Evolutionary conservation across 1,140 invertebrate species (phyloP).

Genomic region (Cephus cinctus): DNA sequence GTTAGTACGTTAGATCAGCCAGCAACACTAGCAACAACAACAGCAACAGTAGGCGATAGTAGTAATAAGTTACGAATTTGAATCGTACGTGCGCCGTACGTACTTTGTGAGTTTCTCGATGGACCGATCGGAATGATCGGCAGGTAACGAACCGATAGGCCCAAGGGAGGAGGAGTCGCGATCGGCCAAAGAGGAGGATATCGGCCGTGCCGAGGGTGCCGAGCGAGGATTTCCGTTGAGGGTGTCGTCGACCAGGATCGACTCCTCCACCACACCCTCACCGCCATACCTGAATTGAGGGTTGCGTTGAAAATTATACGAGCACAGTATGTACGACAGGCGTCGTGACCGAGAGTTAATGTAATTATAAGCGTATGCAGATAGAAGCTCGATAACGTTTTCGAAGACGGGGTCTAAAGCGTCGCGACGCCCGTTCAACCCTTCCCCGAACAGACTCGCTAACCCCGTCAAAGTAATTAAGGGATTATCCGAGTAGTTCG

Average conservation of each 20-base stretch:
- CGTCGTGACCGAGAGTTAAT: too few species aligned
- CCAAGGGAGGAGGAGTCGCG: too few species aligned
- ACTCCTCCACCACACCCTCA: constrained; percentile 43
- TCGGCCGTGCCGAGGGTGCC: constrained; percentile 18
- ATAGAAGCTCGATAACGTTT: too few species aligned
- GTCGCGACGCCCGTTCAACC: too few species aligned
- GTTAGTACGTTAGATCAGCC: constrained; percentile 3
- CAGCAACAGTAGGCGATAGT: too few species aligned
- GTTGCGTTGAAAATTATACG: too few species aligned
- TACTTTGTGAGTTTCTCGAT: constrained; percentile 37
- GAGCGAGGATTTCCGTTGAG: constrained; percentile 48
- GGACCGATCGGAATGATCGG: constrained; percentile 24
- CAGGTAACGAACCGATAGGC: constrained; percentile 21
- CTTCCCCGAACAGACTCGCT: constrained; percentile 40
- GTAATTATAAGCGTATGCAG: too few species aligned
- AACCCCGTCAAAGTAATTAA: constrained; percentile 47
- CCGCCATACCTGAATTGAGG: constrained; percentile 48
- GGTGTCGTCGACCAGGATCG: constrained; percentile 48
- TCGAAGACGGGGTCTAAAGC: too few species aligned
- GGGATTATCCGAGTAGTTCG: constrained; percentile 40
- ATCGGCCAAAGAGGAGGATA: constrained; percentile 3
- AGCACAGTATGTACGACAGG: too few species aligned
- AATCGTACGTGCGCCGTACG: too few species aligned
- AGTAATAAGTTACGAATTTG: too few species aligned
- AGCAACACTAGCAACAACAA: constrained; percentile 26